Base-by-base conservation (phyloP, 1,140 invertebrate species). In the Dufourea novaeangliae region DNA sequence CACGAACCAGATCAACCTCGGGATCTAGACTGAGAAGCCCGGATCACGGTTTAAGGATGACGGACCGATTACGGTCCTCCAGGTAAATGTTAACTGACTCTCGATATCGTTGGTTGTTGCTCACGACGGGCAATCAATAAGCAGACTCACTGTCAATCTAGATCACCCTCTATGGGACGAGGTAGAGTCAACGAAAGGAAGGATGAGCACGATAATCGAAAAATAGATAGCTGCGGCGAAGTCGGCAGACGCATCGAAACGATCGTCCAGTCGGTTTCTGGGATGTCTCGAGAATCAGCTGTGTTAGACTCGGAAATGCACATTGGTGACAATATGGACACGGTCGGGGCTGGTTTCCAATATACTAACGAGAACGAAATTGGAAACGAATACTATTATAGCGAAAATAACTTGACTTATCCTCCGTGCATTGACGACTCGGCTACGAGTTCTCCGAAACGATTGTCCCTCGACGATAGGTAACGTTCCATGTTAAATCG, bases 381-480 rank as follows among this genome's bases (percentile, higher is more conserved):
- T 20, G 80, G 79, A 50, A 86, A 79, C 22, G 90, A 91, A 25
- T 93, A 92, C 57, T 93, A 92, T 77, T 93, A 91, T 78, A 84
- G 89, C 1, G 88, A 88, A 22, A 92, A 88, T 70, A 93, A 92
- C 83, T 78, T 93, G 0, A 93, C 91, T 12, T 93, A 93, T 80
- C 91, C 91, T 25, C 90, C 89, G 27, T 87, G 92, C 4, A 88
- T 91, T 10, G 91, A 92, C 8, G 91, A 92, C 10, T 61, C 79
- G 62, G 68, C 86, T 14, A 83, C 87, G 5, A 88, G 82, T 44
- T 93, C 92, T 7, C 92, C 92, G 6, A 93, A 93, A 81, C 86
- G 92, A 54, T 82, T 93, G 14, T 92, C 92, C n/a, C 85, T 93
- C 0, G 92, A 93, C 29, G 92, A 93, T 70, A 91, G 91, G 91